Evolutionary conservation across 1,140 invertebrate genomes (phyloP), one percentile per base, ranked within the genome.

Genomic region (Amyelois transitella): DNA sequence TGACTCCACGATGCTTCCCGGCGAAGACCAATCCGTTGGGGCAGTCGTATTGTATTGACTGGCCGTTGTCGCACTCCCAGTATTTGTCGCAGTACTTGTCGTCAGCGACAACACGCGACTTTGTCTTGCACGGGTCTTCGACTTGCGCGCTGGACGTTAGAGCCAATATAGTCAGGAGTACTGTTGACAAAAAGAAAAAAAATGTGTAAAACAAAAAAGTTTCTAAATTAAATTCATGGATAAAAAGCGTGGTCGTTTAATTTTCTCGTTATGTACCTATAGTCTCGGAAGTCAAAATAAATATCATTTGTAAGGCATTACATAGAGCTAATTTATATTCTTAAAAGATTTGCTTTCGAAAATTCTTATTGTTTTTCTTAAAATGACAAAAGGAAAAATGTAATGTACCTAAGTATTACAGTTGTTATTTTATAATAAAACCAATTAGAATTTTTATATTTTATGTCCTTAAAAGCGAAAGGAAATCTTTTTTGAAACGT

Each of bases 1-100:
- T 94, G 0, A 96, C 94, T 1, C 95, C 95, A 20, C 94, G 89
- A 72, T 96, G 93, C 76, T 96, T 96, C 0, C 96, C 96, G 22
- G 96, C 94, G 85, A 95, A 97, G 2, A 96, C 96, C 21, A 97
- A 83, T 6, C 96, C 96, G 72, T 97, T 97, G 24, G 96, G 96
- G 79, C 96, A 97, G 86, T 96, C 95, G 77, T 95, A 96, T 24
- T 96, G 87, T 59, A 96, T 93, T 0, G 94, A 92, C 66, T 94
- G 93, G 0, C 94, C 94, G 58, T 88, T 89, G 57, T 89, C 88
- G 72, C 95, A 97, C 77, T 96, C 95, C 94, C 95, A 96, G 73
- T 96, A 96, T 62, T 94, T 91, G 83, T 96, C 95, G 72, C 96
- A 97, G 73, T 96, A 95, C 18, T 94, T 94, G 58, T 92, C 90